A percentile compares a stretch with the other conserved stretches of the same genome.
These are phyloP conservation scores for Caiman crocodilus DNA, from an alignment of 2,797 vertebrate genomes.

Conservation along the genomic window DNA sequence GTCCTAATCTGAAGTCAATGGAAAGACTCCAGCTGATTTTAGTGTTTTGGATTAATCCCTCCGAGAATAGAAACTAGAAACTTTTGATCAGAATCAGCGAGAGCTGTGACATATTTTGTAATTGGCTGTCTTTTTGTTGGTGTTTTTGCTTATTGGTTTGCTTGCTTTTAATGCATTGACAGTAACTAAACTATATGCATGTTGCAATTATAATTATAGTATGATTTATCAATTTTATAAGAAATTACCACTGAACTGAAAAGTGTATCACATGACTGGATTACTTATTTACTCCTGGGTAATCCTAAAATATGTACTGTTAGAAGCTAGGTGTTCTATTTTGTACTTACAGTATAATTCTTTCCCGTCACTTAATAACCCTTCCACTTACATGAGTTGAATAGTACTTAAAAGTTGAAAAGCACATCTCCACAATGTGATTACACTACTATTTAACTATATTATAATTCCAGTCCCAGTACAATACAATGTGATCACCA, in stretches of 20 bases:
- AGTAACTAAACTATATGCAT: no score
- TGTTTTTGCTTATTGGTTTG: not conserved
- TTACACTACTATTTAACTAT: not conserved
- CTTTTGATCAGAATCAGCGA: not conserved
- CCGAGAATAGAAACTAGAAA: not conserved
- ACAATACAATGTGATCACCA: not conserved
- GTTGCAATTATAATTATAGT: rapidly evolving
- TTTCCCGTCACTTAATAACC: not conserved
- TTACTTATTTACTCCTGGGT: not conserved
- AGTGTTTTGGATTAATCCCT: not conserved
- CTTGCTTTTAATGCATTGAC: not conserved
- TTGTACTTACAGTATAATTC: not conserved
- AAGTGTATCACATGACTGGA: not conserved
- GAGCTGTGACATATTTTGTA: not conserved
- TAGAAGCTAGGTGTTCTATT: not conserved
- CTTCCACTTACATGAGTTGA: not conserved
- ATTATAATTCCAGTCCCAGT: not conserved
- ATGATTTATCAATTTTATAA: not conserved
- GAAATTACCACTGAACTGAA: not conserved
- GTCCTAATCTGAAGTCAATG: not conserved
- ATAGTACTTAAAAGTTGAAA: not conserved
- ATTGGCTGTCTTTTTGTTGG: not conserved
- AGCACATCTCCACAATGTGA: not conserved
- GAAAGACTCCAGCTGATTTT: not conserved
- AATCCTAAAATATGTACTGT: not conserved